phyloP scores from a whole-genome alignment of 2,113 vertebrate species.

The Indri indri region DNA sequence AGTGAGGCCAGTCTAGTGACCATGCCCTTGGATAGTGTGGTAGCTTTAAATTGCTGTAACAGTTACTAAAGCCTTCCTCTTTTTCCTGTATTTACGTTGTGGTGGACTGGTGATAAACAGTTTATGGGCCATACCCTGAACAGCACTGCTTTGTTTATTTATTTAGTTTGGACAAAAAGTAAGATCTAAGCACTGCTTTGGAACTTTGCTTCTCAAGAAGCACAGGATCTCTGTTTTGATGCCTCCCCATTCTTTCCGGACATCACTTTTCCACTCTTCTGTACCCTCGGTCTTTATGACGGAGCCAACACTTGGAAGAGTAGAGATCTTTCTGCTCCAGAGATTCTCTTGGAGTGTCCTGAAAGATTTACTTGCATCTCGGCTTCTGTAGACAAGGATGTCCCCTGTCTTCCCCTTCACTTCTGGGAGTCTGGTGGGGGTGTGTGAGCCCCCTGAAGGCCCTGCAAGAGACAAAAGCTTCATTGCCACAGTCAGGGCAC shows the following conservation, averaged over 20 bases:
- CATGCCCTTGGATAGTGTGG: accelerated
- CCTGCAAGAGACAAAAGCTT: background rate
- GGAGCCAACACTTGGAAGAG: background rate
- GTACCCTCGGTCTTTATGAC: background rate
- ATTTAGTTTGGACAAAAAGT: too few species aligned
- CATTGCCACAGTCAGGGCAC: background rate
- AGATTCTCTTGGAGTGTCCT: background rate
- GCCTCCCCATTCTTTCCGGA: background rate
- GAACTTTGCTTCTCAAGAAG: background rate
- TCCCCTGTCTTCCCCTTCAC: background rate
- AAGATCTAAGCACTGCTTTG: background rate
- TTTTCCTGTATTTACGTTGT: background rate
- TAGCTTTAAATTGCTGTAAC: background rate
- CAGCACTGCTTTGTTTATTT: background rate
- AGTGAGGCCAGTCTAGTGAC: accelerated
- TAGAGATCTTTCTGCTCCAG: background rate
- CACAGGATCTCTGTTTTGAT: background rate
- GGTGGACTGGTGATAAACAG: background rate
- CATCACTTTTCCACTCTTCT: background rate
- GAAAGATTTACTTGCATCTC: background rate
- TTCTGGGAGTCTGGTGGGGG: background rate
- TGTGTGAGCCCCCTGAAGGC: background rate
- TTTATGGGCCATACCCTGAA: too few species aligned
- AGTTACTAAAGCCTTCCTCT: background rate
- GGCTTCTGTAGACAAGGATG: background rate